Evolutionary conservation across 2,797 vertebrate species (phyloP).

Genomic region (Galaxias olidus): DNA sequence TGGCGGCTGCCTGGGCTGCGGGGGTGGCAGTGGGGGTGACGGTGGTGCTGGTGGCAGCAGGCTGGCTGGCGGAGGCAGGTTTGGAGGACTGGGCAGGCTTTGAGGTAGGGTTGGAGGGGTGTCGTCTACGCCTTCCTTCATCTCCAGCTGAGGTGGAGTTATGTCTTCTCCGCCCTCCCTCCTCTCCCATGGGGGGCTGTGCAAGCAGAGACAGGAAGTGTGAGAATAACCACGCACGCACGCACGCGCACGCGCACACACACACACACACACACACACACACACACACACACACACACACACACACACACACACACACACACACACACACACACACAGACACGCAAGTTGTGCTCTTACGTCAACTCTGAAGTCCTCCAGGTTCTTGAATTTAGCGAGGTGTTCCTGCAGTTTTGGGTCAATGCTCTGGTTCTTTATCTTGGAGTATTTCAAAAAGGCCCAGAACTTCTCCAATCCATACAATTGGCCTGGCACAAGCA

Average conservation of each 20-base stretch:
- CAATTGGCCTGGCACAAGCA: slow-evolving; percentile 81
- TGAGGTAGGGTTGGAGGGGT: slow-evolving; percentile 72
- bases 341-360: slow-evolving; percentile 65
- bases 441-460: slow-evolving; percentile 93
- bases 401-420: slow-evolving; percentile 88
- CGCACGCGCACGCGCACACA: background rate
- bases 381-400: slow-evolving; percentile 85
- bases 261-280: no score
- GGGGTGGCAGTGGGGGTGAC: slow-evolving; percentile 14
- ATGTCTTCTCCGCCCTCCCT: slow-evolving; percentile 79
- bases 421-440: slow-evolving; percentile 79
- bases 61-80: slow-evolving; percentile 48
- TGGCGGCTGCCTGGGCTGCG: background rate
- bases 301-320: background rate
- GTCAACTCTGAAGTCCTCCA: slow-evolving; percentile 93
- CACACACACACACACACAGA: background rate
- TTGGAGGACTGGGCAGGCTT: slow-evolving; percentile 64
- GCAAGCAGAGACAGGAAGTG: slow-evolving; percentile 7
- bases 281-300: background rate
- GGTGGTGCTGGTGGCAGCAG: slow-evolving; percentile 16
- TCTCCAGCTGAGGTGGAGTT: slow-evolving; percentile 75
- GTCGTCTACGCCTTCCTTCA: slow-evolving; percentile 72
- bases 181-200: slow-evolving; percentile 90
- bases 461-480: slow-evolving; percentile 98
- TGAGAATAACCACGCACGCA: background rate